Base-by-base conservation (phyloP, 2,888 invertebrate species). In the Trichopria drosophilae region DNA sequence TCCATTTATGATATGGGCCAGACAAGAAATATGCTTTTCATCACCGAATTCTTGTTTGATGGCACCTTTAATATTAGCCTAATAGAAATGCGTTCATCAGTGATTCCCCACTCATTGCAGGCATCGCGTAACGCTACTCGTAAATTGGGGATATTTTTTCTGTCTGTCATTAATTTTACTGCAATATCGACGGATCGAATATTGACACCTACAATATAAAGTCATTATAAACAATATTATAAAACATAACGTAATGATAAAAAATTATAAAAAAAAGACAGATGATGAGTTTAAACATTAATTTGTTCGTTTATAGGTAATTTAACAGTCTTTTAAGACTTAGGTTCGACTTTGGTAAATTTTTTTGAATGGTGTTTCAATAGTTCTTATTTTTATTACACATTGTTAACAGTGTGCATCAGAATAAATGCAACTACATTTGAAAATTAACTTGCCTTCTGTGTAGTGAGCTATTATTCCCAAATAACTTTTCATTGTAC, bases 21-120 rank as follows among this genome's bases (percentile, higher is more conserved):
- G 15, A 15, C 37, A 37, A 12, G 4, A 15, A 9, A 37, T 23
- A 13, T 37, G 37, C 6, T 23, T 23, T 3, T 10, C 4, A 12
- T 10, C 3, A 5, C 37, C 37, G 24, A 37, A 37, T 13, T 37
- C 37, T 37, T 37, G 12, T 7, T 22, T 12, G 3, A 37, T 10
- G 10, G 37, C 22, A 3, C 37, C 37, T 22, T 37, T 37, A n/a
- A 37, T 23, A n/a, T 23, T 37, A 10, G 37, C 37, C 4, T 16
- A 22, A 24, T 24, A 2, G 6, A 4, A 13, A 37, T 22, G 12
- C 10, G 3, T 10, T 37, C 23, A 2, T 37, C 9, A 6, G 1
- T 6, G 6, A 37, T 23, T 7, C 12, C 16, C 23, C 22, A 37
- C 9, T 37, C 37, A 7, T 4, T n/a, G 3, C 37, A 37, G 3